Evolutionary conservation across 2,888 invertebrate species (phyloP), one percentile per base, ranked within the genome.

Genomic region (Drosophila atripex): DNA sequence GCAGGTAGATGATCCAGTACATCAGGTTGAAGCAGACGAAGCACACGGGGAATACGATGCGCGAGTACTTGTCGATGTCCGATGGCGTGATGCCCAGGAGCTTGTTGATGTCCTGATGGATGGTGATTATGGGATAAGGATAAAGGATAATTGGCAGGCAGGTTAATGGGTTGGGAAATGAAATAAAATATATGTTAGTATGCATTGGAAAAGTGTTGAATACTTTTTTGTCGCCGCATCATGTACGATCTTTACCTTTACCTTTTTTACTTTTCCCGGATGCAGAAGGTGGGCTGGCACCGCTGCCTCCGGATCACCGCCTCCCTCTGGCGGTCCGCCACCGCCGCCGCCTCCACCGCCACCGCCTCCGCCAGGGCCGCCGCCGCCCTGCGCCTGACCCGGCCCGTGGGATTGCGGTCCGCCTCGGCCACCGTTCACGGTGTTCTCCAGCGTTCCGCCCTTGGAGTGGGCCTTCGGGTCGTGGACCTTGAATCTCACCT

Each of bases 51-150:
- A 99, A 99, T 89, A 98, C 96, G 92, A 99, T 97, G 90, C 99
- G 95, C 73, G 99, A 98, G 92, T 99, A 99, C 93, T 99, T 99
- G 94, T 99, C 99, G 92, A 99, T 99, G 93, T 98, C 98, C 91
- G 98, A 98, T 68, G 98, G 98, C 88, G 97, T 97, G 92, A 97
- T 96, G 89, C 96, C 97, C 92, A 96, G 94, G 87, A 97, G 93
- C 92, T 97, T 97, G 94, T 96, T 97, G 92, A 97, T 96, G 92
- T 97, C 97, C 94, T 94, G 92, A 45, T 14, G 2, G 6, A 8
- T 8, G 39, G 39, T 41, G 39, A 41, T 41, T 16, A 18, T 16
- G 7, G n/a, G 3, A 3, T n/a, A n/a, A 6, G 25, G 35, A n/a
- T 8, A n/a, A 3, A 1, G 18, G 16, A 30, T 30, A 3, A 3